Percentiles rank a stretch among this genome's conserved stretches.
These are phyloP conservation scores for Diplosoma virens DNA, from an alignment of 23 tunicate species.

Conservation along the genomic window DNA sequence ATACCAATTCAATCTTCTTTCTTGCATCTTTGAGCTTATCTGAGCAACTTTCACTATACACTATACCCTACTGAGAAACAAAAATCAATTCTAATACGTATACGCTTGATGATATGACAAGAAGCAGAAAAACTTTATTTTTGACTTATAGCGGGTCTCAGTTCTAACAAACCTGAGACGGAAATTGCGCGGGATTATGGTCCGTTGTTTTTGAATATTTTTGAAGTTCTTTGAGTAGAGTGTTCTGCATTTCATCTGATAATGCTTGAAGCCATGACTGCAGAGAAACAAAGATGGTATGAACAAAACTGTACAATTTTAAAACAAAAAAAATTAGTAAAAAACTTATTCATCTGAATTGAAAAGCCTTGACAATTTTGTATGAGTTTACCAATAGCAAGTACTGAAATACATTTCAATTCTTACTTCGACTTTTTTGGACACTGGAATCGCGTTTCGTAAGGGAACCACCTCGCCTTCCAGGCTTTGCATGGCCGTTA, in stretches of 20 bases:
- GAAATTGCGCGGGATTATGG: constrained; percentile 62
- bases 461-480: constrained; percentile 79
- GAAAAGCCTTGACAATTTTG: too few species aligned
- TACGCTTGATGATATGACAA: too few species aligned
- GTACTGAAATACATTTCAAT: neutral
- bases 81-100: too few species aligned
- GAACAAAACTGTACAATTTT: neutral
- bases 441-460: constrained; percentile 36
- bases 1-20: too few species aligned
- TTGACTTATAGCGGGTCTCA: too few species aligned
- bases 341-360: too few species aligned
- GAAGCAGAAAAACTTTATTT: too few species aligned
- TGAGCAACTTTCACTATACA: too few species aligned
- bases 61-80: too few species aligned
- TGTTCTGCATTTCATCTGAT: constrained; percentile 72
- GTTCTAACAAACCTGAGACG: constrained; percentile 79
- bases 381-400: too few species aligned
- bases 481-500: constrained; percentile 68
- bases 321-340: neutral
- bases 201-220: constrained; percentile 35
- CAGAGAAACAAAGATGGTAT: neutral
- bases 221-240: constrained; percentile 24
- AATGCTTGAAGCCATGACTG: constrained; percentile 76
- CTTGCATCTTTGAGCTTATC: too few species aligned
- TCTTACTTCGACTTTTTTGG: constrained; percentile 76